A percentile compares a stretch with the other conserved stretches of the same genome.
phyloP scores from a whole-genome alignment of 1,140 invertebrate species.

The Aphelinus atriplicis region DNA sequence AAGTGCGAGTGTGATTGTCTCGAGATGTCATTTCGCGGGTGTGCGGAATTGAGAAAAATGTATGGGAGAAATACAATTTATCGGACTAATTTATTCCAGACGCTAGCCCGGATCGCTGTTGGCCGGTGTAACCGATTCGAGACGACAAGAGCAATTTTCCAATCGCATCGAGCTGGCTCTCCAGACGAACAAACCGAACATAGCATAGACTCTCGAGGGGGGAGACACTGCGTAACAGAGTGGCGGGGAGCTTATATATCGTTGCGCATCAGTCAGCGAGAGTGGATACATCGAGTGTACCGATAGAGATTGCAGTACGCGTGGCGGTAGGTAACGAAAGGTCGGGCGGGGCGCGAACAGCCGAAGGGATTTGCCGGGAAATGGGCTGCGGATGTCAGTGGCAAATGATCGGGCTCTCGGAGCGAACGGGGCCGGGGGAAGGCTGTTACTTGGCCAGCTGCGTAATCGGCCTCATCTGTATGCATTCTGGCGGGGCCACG shows the following conservation, averaged over 20 bases:
- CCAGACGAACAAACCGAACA: no score
- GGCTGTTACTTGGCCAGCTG: not conserved
- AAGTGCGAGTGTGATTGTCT: no score
- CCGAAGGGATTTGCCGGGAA: slow-evolving; percentile 41
- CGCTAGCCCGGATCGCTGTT: no score
- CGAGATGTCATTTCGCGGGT: no score
- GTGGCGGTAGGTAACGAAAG: slow-evolving; percentile 6
- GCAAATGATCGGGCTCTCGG: slow-evolving; percentile 42
- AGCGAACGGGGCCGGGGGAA: not conserved
- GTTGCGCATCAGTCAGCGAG: not conserved
- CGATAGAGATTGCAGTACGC: not conserved
- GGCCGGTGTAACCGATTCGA: no score
- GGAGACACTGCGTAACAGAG: not conserved
- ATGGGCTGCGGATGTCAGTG: slow-evolving; percentile 41
- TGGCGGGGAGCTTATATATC: slow-evolving; percentile 1
- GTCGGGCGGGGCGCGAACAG: not conserved
- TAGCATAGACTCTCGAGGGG: no score
- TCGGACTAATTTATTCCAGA: no score
- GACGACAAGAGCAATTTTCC: no score
- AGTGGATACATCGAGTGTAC: slow-evolving; percentile 8
- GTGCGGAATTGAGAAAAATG: no score
- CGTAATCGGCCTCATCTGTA: slow-evolving; percentile 50
- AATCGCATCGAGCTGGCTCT: no score
- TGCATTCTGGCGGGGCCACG: slow-evolving; percentile 43
- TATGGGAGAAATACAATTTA: no score